Percentiles rank a stretch among this genome's conserved stretches.
phyloP scores from a whole-genome alignment of 2,113 vertebrate genomes.

The Probosciger aterrimus region DNA sequence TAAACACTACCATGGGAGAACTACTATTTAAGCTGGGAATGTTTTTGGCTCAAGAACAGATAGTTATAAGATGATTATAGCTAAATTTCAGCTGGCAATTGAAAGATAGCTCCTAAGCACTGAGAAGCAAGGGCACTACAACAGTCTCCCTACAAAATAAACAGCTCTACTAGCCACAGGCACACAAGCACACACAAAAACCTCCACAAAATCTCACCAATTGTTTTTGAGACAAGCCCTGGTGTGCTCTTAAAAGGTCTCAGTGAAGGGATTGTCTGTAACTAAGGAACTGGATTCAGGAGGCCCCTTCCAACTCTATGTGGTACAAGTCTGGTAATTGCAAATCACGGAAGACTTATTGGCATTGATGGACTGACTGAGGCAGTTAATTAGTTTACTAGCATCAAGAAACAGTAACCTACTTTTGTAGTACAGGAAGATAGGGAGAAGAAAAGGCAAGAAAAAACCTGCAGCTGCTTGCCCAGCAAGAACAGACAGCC shows the following conservation, averaged over 20 bases:
- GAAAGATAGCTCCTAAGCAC: background rate
- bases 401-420: background rate
- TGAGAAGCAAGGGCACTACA: background rate
- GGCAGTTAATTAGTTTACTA: background rate
- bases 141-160: background rate
- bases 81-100: slow-evolving; percentile 7
- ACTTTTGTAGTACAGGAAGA: background rate
- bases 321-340: background rate
- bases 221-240: background rate
- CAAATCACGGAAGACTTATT: background rate
- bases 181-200: background rate
- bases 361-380: background rate
- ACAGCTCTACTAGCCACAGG: background rate
- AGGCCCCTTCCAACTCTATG: background rate
- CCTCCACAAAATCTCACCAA: background rate
- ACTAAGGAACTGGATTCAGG: background rate
- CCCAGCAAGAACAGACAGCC: background rate
- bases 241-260: background rate
- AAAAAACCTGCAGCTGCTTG: background rate
- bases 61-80: background rate
- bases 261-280: background rate
- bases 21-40: background rate
- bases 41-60: slow-evolving; percentile 3
- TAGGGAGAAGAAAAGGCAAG: background rate
- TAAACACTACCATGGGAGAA: background rate